A percentile compares a stretch with the other conserved stretches of the same genome.
These are phyloP conservation scores for Girardia tigrina DNA, from an alignment of 2,888 invertebrate genomes.

Conservation along the genomic window DNA sequence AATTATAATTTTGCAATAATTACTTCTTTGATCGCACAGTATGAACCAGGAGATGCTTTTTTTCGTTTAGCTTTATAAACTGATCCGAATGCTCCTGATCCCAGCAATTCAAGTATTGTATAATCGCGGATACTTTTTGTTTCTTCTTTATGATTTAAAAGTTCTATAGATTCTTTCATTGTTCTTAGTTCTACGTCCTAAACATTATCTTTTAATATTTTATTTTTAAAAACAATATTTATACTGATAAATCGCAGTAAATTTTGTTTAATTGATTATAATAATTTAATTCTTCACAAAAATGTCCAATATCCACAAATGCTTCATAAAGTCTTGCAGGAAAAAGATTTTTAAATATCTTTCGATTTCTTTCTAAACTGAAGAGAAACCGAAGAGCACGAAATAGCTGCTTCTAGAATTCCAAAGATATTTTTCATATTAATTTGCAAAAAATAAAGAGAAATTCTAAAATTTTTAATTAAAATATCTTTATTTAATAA, in stretches of 20 bases:
- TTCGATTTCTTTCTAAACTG: constrained; percentile 50
- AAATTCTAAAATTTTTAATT: too few relatives aligned
- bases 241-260: background rate
- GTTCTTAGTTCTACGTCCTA: constrained; percentile 42
- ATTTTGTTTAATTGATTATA: background rate
- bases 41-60: constrained; percentile 41
- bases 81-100: constrained; percentile 52
- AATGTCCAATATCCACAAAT: constrained; percentile 52
- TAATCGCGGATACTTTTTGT: constrained; percentile 48
- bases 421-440: too few relatives aligned
- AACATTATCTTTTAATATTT: constrained; percentile 26
- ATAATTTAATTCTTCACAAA: constrained; percentile 39
- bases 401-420: constrained; percentile 49
- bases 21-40: constrained; percentile 52
- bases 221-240: background rate
- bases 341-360: constrained; percentile 49
- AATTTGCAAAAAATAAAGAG: too few relatives aligned
- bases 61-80: constrained; percentile 51
- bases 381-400: constrained; percentile 51
- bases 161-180: constrained; percentile 43
- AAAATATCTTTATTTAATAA: too few relatives aligned
- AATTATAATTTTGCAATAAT: too few relatives aligned
- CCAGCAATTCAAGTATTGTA: constrained; percentile 51
- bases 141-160: constrained; percentile 44
- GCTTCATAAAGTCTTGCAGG: constrained; percentile 48